Percentiles rank a stretch among this genome's conserved stretches.
phyloP scores from a whole-genome alignment of 2,797 vertebrate species.

The Eulemur coronatus region DNA sequence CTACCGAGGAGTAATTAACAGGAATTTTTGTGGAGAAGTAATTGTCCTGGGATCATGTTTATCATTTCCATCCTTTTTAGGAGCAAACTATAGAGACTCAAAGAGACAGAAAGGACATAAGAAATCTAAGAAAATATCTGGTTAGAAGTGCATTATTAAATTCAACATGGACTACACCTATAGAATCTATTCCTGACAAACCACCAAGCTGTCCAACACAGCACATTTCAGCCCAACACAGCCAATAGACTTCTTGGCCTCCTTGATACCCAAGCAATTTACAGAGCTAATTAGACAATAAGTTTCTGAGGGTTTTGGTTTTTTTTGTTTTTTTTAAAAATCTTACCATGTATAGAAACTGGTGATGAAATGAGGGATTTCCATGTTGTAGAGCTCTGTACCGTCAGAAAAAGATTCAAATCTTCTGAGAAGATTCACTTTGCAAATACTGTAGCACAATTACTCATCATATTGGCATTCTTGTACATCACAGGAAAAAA shows the following conservation, averaged over 20 bases:
- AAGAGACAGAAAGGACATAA: not conserved
- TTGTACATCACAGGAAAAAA: not conserved
- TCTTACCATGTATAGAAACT: not conserved
- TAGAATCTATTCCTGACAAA: not conserved
- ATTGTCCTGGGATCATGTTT: not conserved
- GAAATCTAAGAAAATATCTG: not conserved
- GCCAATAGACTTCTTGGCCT: not conserved
- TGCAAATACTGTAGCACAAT: not conserved
- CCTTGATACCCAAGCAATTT: not conserved
- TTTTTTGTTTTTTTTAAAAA: not conserved
- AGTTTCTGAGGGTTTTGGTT: not conserved
- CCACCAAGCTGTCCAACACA: not conserved
- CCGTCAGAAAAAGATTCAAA: not conserved
- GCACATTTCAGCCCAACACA: not conserved
- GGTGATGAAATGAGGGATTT: not conserved
- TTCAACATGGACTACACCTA: not conserved
- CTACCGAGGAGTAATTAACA: not conserved
- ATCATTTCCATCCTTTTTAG: not conserved
- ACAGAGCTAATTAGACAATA: not conserved
- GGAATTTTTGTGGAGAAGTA: not conserved
- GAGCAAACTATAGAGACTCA: not conserved
- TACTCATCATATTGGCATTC: not conserved
- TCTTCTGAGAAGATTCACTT: not conserved
- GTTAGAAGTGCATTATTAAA: not conserved
- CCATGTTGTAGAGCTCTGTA: not conserved